Percentiles rank a stretch among this genome's conserved stretches.
Evolutionary conservation across 2,113 vertebrate species (phyloP).

Genomic region (Romanogobio albipinnatus): DNA sequence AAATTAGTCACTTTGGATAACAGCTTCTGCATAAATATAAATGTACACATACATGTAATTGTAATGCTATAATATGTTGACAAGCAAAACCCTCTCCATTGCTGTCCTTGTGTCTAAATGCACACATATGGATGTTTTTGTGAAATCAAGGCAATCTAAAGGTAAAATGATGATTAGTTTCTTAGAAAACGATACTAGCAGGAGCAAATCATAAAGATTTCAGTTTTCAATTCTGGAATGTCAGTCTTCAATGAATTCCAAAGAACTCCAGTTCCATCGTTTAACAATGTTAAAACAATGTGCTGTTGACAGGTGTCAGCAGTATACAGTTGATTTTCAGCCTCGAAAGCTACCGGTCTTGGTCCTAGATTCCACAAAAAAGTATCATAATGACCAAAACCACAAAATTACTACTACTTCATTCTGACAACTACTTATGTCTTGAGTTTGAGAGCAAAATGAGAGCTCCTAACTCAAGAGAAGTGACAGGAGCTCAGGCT

Average conservation of each 20-base stretch:
- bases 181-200: background rate
- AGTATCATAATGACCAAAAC: conserved; percentile 20
- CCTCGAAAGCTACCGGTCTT: background rate
- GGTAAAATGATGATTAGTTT: background rate
- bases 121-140: background rate
- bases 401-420: conserved; percentile 15
- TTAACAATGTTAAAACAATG: background rate
- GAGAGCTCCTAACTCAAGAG: conserved; percentile 25
- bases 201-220: background rate
- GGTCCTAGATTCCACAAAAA: background rate
- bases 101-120: background rate
- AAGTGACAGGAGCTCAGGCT: conserved; percentile 61
- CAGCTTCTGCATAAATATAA: background rate
- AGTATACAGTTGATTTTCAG: background rate
- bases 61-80: conserved; percentile 44
- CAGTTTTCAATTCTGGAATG: background rate
- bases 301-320: conserved; percentile 3
- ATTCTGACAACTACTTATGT: background rate
- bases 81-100: background rate
- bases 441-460: conserved; percentile 28
- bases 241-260: background rate
- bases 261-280: background rate
- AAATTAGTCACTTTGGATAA: background rate
- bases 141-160: background rate
- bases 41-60: conserved; percentile 49